Base-by-base conservation (phyloP, 2,888 invertebrate genomes). In the Chorisops tibialis region DNA sequence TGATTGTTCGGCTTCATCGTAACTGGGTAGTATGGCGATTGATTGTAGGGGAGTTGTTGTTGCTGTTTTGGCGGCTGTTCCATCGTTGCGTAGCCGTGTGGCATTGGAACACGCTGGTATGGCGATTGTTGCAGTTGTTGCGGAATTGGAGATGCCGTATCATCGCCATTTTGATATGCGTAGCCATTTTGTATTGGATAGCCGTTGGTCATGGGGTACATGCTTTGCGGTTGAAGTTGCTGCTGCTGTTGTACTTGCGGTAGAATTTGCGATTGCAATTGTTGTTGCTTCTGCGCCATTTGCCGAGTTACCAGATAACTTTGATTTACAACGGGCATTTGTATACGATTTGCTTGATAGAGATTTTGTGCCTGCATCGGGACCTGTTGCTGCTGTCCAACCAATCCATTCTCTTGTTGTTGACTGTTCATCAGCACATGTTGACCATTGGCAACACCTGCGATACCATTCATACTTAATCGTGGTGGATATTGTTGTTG, bases 11-110 rank as follows among this genome's bases (percentile, higher is more conserved):
- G 83, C 68, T 87, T 85, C 9, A 83, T 79, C 4, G 81, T 80
- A 4, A 84, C 82, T 38, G 84, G 79, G 73, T 87, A 87, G 70
- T 88, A 88, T 0, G 86, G 83, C 2, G 81, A 79, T 64, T 78
- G 75, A 70, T 81, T 79, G 74, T 79, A 64, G 21, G 58, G 69
- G 58, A 67, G 75, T 79, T 68, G 76, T 76, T 69, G 79, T 77
- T 66, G 65, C 74, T 77, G 52, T 66, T 75, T 65, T 69, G 72
- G 71, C 60, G 81, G 82, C 19, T 78, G 70, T 18, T 79, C 5
- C 3, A 80, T 18, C 71, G 68, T 11, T 76, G 75, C 41, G 75
- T 64, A 18, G 78, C 83, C 68, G 63, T 84, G 83, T 3, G 84
- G 83, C 67, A 83, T 79, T 9, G 85, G 85, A 18, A 85, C 84